These are phyloP conservation scores for Phasia obesa DNA, from an alignment of 2,888 invertebrate genomes.

Conservation along the genomic window DNA sequence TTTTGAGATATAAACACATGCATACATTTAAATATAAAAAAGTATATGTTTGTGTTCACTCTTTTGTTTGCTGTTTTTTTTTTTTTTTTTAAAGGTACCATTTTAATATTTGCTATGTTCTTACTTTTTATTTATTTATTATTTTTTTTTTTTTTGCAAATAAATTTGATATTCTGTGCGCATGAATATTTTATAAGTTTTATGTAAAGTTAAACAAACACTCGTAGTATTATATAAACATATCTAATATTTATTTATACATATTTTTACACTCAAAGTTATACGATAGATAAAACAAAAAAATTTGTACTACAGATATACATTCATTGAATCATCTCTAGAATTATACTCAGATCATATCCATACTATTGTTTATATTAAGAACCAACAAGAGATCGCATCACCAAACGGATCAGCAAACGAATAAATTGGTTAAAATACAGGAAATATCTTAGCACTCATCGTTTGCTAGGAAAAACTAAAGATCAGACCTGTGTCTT, in stretches of 20 bases:
- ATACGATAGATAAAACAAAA: background rate
- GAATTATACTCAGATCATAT: too few relatives aligned
- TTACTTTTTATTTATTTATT: background rate
- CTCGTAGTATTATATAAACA: slow-evolving; percentile 19
- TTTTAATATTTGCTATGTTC: slow-evolving; percentile 36
- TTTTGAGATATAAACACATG: background rate
- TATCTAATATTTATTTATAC: background rate
- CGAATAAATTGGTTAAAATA: too few relatives aligned
- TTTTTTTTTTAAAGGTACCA: slow-evolving; percentile 16
- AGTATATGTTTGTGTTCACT: slow-evolving; percentile 9
- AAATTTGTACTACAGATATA: too few relatives aligned
- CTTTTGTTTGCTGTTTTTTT: too few relatives aligned
- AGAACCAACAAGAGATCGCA: too few relatives aligned
- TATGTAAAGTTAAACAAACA: slow-evolving; percentile 33
- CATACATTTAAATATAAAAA: background rate
- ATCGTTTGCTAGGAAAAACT: too few relatives aligned
- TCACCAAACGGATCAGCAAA: too few relatives aligned
- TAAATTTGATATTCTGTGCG: slow-evolving; percentile 62
- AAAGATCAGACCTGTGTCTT: too few relatives aligned
- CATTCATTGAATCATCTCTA: too few relatives aligned
- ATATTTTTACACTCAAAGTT: slow-evolving; percentile 20
- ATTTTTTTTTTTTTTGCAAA: slow-evolving; percentile 20
- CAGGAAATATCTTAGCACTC: too few relatives aligned
- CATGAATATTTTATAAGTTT: slow-evolving; percentile 63
- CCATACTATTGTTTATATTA: too few relatives aligned